Conservation (phyloP, 2,113 vertebrate genomes). For the Platanista minor region DNA sequence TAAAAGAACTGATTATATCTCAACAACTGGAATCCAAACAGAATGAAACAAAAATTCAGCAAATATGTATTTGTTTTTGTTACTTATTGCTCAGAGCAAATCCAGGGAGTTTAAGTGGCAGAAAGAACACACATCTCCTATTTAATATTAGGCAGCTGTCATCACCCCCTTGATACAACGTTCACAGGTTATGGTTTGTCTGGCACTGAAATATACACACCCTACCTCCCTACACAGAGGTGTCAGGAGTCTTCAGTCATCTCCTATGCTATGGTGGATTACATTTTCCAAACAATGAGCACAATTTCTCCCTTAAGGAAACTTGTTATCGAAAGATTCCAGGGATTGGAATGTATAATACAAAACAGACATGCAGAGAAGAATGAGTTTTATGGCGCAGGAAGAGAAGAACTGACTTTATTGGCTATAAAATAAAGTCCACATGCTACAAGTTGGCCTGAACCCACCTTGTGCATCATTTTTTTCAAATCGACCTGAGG, state of each 20-base stretch:
- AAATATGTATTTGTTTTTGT: not conserved
- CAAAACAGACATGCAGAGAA: not conserved
- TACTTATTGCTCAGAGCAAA: not conserved
- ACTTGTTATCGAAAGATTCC: not conserved
- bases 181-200: not conserved
- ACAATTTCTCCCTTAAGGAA: not conserved
- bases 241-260: not conserved
- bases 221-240: fast-evolving
- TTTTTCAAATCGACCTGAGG: not conserved
- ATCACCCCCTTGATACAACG: fast-evolving
- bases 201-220: not conserved
- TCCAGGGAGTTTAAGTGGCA: not conserved
- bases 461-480: not conserved
- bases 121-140: not conserved
- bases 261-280: fast-evolving
- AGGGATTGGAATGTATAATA: not conserved
- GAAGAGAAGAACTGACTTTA: conserved; percentile 20
- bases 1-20: not conserved
- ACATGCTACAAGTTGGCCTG: not conserved
- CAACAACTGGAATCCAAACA: not conserved
- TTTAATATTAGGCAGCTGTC: not conserved
- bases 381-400: not conserved
- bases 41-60: conserved; percentile 21
- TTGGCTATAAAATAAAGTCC: not conserved
- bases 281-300: not conserved